Conservation (phyloP, 1,140 invertebrate genomes). For the Musca vetustissima region DNA sequence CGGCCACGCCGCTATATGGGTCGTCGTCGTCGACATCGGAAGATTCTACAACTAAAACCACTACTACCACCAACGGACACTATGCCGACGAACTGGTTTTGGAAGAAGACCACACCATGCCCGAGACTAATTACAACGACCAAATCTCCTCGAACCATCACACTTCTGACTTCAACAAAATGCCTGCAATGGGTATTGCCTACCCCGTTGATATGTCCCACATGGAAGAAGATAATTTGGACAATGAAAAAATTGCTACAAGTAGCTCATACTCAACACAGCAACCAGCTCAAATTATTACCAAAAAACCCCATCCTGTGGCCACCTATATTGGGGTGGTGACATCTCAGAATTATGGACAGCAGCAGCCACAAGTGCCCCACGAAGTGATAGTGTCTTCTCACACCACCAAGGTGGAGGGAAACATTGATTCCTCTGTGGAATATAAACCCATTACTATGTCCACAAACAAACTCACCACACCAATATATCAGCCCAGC, state of each 20-base stretch:
- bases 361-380: constrained; percentile 32
- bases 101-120: constrained; percentile 50
- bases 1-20: not conserved
- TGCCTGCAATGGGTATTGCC: constrained; percentile 48
- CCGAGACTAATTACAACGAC: constrained; percentile 44
- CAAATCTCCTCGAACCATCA: constrained; percentile 33
- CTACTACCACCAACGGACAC: not conserved
- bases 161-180: constrained; percentile 52
- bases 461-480: not conserved
- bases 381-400: constrained; percentile 49
- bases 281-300: not conserved
- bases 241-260: constrained; percentile 26
- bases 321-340: constrained; percentile 48
- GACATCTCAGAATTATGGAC: constrained; percentile 45
- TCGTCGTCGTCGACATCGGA: not conserved
- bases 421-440: not conserved
- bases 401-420: constrained; percentile 47
- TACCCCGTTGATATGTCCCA: constrained; percentile 51
- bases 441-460: constrained; percentile 15
- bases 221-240: constrained; percentile 36
- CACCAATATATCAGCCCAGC: not conserved
- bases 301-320: constrained; percentile 33
- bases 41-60: not conserved
- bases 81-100: constrained; percentile 41
- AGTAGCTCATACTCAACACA: not conserved